These are phyloP conservation scores for Palythoa grandiflora DNA, from an alignment of 92 coral and sea anemone species.

Conservation along the genomic window DNA sequence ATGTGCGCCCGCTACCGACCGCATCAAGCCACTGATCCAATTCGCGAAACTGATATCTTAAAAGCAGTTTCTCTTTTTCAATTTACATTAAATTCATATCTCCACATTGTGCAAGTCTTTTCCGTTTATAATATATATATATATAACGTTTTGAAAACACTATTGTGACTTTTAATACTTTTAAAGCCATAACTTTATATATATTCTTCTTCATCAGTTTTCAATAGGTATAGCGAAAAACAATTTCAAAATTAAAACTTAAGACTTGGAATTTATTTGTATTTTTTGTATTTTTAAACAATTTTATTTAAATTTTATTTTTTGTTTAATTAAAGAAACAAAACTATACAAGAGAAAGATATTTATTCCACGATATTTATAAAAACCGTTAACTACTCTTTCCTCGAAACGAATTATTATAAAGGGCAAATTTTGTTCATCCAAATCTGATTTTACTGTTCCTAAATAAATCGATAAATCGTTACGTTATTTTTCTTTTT, in stretches of 20 bases:
- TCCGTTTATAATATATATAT: neutral
- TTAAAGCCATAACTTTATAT: neutral
- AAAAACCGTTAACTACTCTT: neutral
- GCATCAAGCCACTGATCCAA: constrained; percentile 24
- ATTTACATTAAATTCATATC: constrained; percentile 35
- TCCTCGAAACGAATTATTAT: neutral
- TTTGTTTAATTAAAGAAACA: constrained; percentile 18
- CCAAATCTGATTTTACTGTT: neutral
- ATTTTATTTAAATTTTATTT: constrained; percentile 8
- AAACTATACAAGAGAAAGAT: constrained; percentile 9
- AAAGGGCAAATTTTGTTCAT: neutral
- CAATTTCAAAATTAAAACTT: constrained; percentile 22
- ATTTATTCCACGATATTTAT: neutral
- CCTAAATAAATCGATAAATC: neutral
- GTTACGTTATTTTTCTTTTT: constrained; percentile 19
- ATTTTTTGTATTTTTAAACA: neutral
- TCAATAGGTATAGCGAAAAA: neutral
- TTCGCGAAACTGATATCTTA: constrained; percentile 48
- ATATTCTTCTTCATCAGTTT: constrained; percentile 8
- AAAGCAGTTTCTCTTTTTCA: constrained; percentile 34
- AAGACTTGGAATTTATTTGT: neutral
- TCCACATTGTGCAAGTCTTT: neutral
- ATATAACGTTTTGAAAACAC: neutral
- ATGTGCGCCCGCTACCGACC: constrained; percentile 19
- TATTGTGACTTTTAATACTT: neutral